Evolutionary conservation across 1,140 invertebrate species (phyloP), one percentile per base, ranked within the genome.

Genomic region (Aleiodes sp.): DNA sequence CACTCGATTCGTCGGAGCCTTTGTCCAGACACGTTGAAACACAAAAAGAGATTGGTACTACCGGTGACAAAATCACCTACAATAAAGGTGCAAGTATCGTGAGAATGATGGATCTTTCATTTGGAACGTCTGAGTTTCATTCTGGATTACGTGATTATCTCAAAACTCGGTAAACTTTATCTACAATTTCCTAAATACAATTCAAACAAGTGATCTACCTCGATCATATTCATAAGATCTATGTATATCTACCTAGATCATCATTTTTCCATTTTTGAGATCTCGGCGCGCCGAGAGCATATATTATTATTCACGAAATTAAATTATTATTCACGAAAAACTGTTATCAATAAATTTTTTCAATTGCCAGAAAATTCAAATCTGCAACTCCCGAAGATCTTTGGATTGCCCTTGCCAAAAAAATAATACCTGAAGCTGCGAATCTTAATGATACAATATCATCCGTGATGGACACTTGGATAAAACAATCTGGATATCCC

Each of bases 41-140:
- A 71, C 87, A 87, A 29, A 78, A 82, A 16, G 87, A 92, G 80
- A 89, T 94, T 29, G 82, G 80, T 12, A 82, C 86, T 56, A 89
- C 91, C 35, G 94, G 93, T 80, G 91, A 92, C 76, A 79, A 79
- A 1, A 93, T 93, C 33, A 93, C 91, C 10, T 95, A 95, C 72
- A 82, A 84, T 12, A 95, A 95, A 86, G 87, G 87, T 65, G 87
- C 85, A 52, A 89, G 88, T 35, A 88, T 96, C 2, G 87, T 96
- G 9, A 86, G 92, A 64, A 96, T 95, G 93, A 90, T 94, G 88
- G 87, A 90, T 59, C 87, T 91, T 62, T 90, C 92, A 62, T 87
- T 95, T 28, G 91, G 92, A n/a, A 81, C 88, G 26, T 73, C 84
- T 1, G 87, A 87, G 2, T 95, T 95, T 77, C 86, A 87, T 60